Conservation (phyloP, 2,888 invertebrate species). For the Eumerus sabulonum region DNA sequence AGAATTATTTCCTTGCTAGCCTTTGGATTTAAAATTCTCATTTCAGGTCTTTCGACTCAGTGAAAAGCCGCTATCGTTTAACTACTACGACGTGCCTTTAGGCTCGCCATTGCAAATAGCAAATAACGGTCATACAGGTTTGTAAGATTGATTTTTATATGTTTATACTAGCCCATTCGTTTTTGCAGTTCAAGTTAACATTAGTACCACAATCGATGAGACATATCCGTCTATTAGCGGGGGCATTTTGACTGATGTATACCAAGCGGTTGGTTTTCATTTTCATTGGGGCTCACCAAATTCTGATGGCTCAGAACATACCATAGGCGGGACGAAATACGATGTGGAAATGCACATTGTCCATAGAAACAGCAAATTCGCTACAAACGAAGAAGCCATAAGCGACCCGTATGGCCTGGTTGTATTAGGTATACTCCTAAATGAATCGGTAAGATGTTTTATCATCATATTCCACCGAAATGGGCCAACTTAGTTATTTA, state of each 20-base stretch:
- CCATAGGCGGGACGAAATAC: constrained; percentile 78
- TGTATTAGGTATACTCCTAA: constrained; percentile 83
- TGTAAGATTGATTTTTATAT: too few species aligned
- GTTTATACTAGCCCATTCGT: too few species aligned
- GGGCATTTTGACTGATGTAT: constrained; percentile 70
- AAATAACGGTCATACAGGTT: constrained; percentile 85
- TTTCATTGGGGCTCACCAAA: constrained; percentile 81
- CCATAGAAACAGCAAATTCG: constrained; percentile 82
- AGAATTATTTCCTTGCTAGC: background rate
- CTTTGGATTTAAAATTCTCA: background rate
- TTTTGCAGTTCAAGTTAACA: constrained; percentile 72
- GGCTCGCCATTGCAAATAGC: constrained; percentile 81
- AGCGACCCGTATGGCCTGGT: constrained; percentile 81
- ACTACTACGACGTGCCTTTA: constrained; percentile 83
- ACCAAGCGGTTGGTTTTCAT: constrained; percentile 27
- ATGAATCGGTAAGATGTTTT: constrained; percentile 76
- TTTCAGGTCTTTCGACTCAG: too few species aligned
- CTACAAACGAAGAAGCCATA: constrained; percentile 80
- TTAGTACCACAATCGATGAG: constrained; percentile 71
- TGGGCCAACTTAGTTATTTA: background rate
- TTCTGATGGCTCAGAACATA: constrained; percentile 82
- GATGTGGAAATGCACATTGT: constrained; percentile 85
- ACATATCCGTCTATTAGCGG: constrained; percentile 73
- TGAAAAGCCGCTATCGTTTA: constrained; percentile 84
- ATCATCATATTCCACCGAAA: background rate